These are phyloP conservation scores for Taenaris catops DNA, from an alignment of 2,888 invertebrate genomes.

Conservation along the genomic window DNA sequence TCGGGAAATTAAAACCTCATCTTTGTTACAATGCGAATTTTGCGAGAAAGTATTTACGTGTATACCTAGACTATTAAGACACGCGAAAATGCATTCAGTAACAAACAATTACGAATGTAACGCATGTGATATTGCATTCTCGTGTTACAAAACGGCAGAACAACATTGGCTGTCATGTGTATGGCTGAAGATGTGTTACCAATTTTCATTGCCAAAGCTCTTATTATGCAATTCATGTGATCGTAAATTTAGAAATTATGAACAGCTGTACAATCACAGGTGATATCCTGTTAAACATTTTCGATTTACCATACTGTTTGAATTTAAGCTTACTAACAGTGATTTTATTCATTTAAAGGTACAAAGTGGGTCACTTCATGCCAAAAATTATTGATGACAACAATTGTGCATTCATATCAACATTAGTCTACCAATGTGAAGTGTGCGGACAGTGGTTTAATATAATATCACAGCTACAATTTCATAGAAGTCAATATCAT, in stretches of 20 bases:
- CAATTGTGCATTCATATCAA: slow-evolving; percentile 31
- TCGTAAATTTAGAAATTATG: slow-evolving; percentile 67
- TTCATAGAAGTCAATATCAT: slow-evolving; percentile 55
- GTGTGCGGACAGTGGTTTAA: slow-evolving; percentile 54
- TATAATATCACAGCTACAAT: slow-evolving; percentile 42
- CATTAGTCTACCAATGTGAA: slow-evolving; percentile 66
- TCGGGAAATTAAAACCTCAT: slow-evolving; percentile 66
- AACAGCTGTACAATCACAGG: slow-evolving; percentile 72
- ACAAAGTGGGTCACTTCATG: slow-evolving; percentile 62
- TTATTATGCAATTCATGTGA: slow-evolving; percentile 69
- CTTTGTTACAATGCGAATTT: slow-evolving; percentile 67
- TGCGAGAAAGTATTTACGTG: slow-evolving; percentile 66
- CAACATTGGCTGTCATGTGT: slow-evolving; percentile 63
- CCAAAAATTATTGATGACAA: slow-evolving; percentile 44
- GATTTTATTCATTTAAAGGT: slow-evolving; percentile 36
- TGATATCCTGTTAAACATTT: slow-evolving; percentile 26
- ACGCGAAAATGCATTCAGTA: slow-evolving; percentile 78
- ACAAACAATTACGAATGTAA: slow-evolving; percentile 83
- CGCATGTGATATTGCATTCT: slow-evolving; percentile 58
- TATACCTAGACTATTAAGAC: slow-evolving; percentile 60
- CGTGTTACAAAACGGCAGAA: slow-evolving; percentile 56
- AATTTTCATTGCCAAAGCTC: slow-evolving; percentile 60
- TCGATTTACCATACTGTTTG: not conserved
- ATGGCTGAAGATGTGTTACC: slow-evolving; percentile 57
- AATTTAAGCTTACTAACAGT: not conserved